These are phyloP conservation scores for Synergus itoensis DNA, from an alignment of 2,888 invertebrate genomes.

Conservation along the genomic window DNA sequence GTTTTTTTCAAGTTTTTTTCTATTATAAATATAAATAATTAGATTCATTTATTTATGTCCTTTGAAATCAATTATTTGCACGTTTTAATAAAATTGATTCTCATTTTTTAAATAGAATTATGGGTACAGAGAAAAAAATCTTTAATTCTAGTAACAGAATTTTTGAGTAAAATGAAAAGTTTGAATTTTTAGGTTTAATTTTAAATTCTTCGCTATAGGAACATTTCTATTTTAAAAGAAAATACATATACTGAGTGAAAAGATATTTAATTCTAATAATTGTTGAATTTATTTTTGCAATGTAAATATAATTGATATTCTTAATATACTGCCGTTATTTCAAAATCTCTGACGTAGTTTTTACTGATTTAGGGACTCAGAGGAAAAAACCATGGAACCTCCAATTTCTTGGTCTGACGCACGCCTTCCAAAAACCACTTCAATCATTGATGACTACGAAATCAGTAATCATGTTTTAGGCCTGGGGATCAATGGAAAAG, in stretches of 20 bases:
- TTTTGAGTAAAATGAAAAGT: too few species aligned
- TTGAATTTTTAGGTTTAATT: too few species aligned
- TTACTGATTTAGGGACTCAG: neutral
- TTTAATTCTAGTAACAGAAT: too few species aligned
- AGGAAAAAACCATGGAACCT: conserved; percentile 19
- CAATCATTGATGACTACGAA: conserved; percentile 39
- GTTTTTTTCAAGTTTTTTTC: neutral
- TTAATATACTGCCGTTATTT: neutral
- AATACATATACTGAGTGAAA: too few species aligned
- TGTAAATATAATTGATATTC: neutral
- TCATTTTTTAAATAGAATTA: too few species aligned
- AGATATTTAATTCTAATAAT: too few species aligned
- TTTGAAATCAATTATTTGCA: neutral
- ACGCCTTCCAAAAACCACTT: conserved; percentile 32
- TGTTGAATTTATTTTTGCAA: neutral
- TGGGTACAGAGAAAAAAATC: too few species aligned
- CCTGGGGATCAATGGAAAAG: conserved; percentile 99
- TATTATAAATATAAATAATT: neutral
- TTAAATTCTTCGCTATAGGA: too few species aligned
- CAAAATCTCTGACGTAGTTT: neutral
- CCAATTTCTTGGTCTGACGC: conserved; percentile 27
- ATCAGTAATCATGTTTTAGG: conserved; percentile 86
- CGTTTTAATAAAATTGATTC: too few species aligned
- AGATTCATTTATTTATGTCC: neutral
- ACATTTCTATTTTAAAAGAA: too few species aligned